phyloP scores from a whole-genome alignment of 2,888 invertebrate species.

The Pristionchus exspectatus region DNA sequence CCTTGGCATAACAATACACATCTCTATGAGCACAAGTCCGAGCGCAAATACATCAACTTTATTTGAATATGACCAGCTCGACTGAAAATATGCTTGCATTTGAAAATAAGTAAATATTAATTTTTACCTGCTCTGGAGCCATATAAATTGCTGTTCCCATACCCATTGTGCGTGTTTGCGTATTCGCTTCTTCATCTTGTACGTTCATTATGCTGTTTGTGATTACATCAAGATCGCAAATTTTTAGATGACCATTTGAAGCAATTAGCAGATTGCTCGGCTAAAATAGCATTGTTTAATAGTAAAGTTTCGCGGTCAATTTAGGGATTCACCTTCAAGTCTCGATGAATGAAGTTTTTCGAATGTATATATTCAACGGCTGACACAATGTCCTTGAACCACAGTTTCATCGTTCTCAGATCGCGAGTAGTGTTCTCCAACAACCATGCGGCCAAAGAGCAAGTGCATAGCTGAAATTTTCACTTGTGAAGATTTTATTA shows the following conservation, averaged over 20 bases:
- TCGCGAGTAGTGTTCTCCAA: not conserved
- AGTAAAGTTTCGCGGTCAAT: not conserved
- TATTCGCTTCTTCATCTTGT: not conserved
- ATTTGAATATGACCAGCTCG: too few relatives aligned
- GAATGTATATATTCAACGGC: not conserved
- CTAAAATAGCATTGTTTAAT: not conserved
- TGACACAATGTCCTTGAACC: not conserved
- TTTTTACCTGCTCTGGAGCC: not conserved
- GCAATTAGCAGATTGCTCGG: not conserved
- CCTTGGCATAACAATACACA: too few relatives aligned
- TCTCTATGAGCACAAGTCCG: too few relatives aligned
- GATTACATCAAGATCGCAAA: not conserved
- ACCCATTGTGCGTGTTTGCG: not conserved
- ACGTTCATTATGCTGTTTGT: not conserved
- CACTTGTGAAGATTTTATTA: not conserved
- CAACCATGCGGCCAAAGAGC: not conserved
- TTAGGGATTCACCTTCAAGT: not conserved
- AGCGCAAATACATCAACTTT: too few relatives aligned
- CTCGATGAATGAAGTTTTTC: not conserved
- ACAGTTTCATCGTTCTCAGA: not conserved
- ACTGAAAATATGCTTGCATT: too few relatives aligned
- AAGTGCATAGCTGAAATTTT: not conserved
- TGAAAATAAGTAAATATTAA: too few relatives aligned
- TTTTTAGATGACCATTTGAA: not conserved
- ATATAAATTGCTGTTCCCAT: not conserved